Evolutionary conservation across 2,888 invertebrate species (phyloP).

Genomic region (Thumatha senex): DNA sequence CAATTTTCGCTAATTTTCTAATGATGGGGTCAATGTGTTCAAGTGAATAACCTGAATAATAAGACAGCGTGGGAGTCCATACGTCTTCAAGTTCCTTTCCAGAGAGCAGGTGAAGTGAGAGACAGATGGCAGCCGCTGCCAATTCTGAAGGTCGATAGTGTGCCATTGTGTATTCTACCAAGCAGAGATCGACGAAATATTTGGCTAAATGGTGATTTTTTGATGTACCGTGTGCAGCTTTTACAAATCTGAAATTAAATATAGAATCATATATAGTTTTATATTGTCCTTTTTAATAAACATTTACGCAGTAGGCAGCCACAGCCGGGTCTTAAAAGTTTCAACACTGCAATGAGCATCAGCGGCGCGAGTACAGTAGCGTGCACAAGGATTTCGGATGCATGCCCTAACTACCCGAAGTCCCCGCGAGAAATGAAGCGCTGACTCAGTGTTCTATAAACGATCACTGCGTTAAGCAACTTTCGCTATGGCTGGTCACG

Average conservation of each 20-base stretch:
- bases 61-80: slow-evolving; percentile 90
- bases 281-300: too few species aligned
- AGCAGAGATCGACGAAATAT: slow-evolving; percentile 93
- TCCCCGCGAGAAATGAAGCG: too few species aligned
- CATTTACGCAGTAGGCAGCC: too few species aligned
- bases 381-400: too few species aligned
- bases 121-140: slow-evolving; percentile 91
- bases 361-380: too few species aligned
- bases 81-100: slow-evolving; percentile 70
- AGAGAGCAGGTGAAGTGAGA: slow-evolving; percentile 85
- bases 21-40: slow-evolving; percentile 87
- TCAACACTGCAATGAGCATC: too few species aligned
- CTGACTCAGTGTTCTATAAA: too few species aligned
- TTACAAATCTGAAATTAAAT: slow-evolving; percentile 78
- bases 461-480: too few species aligned
- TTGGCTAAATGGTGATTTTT: slow-evolving; percentile 92
- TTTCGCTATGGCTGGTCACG: too few species aligned
- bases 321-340: too few species aligned
- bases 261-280: background rate
- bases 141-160: slow-evolving; percentile 92
- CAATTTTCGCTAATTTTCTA: slow-evolving; percentile 86
- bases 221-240: slow-evolving; percentile 83
- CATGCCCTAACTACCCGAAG: too few species aligned
- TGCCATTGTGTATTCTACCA: slow-evolving; percentile 91
- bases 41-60: slow-evolving; percentile 90